These are phyloP conservation scores for Ectemnius cavifrons DNA, from an alignment of 2,888 invertebrate genomes.

Conservation along the genomic window DNA sequence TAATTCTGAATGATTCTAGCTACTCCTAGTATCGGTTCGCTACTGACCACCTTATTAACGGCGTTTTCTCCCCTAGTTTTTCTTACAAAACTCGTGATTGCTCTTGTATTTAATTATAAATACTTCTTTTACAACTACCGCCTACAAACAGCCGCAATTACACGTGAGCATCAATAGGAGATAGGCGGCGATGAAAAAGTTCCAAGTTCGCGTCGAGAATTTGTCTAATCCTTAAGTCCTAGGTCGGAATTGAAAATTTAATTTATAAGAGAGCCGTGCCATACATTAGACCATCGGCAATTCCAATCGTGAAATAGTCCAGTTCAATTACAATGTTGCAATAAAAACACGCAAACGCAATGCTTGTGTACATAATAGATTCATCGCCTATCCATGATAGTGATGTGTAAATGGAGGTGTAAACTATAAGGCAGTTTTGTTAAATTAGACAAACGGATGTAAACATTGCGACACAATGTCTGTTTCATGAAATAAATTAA, in stretches of 20 bases:
- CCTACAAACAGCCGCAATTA: conserved; percentile 52
- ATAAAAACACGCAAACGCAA: not conserved
- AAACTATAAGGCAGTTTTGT: not conserved
- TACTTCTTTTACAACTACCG: conserved; percentile 44
- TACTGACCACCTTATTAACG: conserved; percentile 51
- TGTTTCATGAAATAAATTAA: not conserved
- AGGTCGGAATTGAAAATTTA: conserved; percentile 12
- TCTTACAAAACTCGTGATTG: conserved; percentile 48
- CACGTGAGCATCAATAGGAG: conserved; percentile 49
- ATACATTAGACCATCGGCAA: not conserved
- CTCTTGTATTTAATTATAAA: conserved; percentile 46
- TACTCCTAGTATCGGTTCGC: conserved; percentile 48
- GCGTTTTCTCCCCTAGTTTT: conserved; percentile 24
- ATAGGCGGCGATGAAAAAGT: conserved; percentile 41
- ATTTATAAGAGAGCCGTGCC: no score
- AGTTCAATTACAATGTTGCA: no score
- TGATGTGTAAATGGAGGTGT: not conserved
- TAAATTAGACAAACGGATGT: not conserved
- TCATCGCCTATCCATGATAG: not conserved
- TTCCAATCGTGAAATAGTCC: not conserved
- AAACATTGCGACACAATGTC: not conserved
- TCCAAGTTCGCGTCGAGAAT: conserved; percentile 32
- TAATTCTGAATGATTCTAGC: conserved; percentile 62
- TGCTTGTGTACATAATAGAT: not conserved
- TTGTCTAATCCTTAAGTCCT: conserved; percentile 35